These are phyloP conservation scores for Encarsia formosa DNA, from an alignment of 2,888 invertebrate species.

Conservation along the genomic window DNA sequence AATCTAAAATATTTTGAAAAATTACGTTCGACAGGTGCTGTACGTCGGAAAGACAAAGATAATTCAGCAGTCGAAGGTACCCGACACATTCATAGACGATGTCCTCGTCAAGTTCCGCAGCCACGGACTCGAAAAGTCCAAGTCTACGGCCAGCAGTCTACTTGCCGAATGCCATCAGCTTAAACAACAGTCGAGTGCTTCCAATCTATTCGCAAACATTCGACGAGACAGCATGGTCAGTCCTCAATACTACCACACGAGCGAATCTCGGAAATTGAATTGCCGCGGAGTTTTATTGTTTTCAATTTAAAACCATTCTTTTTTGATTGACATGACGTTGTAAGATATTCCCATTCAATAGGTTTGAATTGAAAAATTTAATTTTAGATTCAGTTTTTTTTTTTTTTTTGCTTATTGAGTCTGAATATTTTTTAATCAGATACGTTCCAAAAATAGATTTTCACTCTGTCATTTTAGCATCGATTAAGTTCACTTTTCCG, in stretches of 20 bases:
- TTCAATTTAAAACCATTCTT: too few relatives aligned
- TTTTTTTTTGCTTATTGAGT: too few relatives aligned
- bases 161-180: constrained; percentile 51
- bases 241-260: constrained; percentile 42
- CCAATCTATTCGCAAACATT: constrained; percentile 34
- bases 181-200: constrained; percentile 38
- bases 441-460: too few relatives aligned
- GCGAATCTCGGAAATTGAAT: constrained; percentile 45
- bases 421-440: too few relatives aligned
- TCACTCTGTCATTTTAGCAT: too few relatives aligned
- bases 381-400: too few relatives aligned
- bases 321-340: too few relatives aligned
- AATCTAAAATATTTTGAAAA: too few relatives aligned
- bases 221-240: constrained; percentile 45
- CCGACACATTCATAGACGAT: constrained; percentile 86
- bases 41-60: constrained; percentile 90
- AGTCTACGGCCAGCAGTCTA: constrained; percentile 54
- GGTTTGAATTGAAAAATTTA: too few relatives aligned
- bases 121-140: constrained; percentile 71
- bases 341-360: too few relatives aligned
- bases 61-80: constrained; percentile 66
- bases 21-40: constrained; percentile 64
- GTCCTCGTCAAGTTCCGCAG: constrained; percentile 78
- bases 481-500: too few relatives aligned
- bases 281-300: too few relatives aligned